These are phyloP conservation scores for Patiria miniata DNA, from an alignment of 35 echinoderm and acorn worm species.

Conservation along the genomic window DNA sequence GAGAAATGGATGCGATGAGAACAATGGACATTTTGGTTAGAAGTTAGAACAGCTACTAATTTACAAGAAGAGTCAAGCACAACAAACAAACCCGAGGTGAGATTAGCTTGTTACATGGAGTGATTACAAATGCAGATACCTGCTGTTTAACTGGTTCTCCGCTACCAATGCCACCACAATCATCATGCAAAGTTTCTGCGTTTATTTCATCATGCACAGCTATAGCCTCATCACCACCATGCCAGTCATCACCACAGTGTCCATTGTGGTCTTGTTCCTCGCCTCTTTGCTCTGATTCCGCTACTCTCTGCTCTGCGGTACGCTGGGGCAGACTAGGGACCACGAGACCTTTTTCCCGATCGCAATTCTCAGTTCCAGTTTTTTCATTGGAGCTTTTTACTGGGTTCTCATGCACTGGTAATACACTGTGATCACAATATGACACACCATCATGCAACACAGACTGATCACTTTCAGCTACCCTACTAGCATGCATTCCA, in stretches of 20 bases:
- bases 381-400: neutral
- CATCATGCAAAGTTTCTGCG: neutral
- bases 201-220: neutral
- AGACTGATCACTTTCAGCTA: neutral
- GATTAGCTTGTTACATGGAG: too few species aligned
- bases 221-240: neutral
- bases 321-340: too few species aligned
- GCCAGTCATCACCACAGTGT: neutral
- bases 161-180: neutral
- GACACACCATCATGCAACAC: constrained; percentile 9
- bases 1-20: too few species aligned
- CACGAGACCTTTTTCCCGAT: too few species aligned
- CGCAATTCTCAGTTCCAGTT: too few species aligned
- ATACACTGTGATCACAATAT: neutral
- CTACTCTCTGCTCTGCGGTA: neutral
- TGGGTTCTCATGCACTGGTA: neutral
- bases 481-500: neutral
- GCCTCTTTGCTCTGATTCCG: neutral
- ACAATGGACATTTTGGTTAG: too few species aligned
- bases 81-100: too few species aligned
- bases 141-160: neutral
- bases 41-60: too few species aligned
- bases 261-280: neutral
- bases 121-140: neutral
- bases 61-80: too few species aligned